A percentile compares a stretch with the other conserved stretches of the same genome.
These are phyloP conservation scores for Antigone vipio DNA, from an alignment of 2,113 vertebrate genomes.

Conservation along the genomic window DNA sequence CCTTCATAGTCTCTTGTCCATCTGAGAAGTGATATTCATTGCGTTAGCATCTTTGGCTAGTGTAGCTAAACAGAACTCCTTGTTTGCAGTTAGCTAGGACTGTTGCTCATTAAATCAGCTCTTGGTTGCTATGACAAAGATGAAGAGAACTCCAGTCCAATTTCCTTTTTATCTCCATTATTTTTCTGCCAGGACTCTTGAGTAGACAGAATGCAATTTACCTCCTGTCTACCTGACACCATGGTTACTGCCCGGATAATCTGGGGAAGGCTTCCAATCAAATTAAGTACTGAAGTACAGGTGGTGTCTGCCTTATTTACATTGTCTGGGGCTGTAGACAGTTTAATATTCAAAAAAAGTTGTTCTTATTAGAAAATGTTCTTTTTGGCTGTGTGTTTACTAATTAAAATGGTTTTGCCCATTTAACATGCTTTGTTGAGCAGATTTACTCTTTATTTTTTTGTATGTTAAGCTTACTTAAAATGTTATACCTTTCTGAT, in stretches of 20 bases:
- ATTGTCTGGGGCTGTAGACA: constrained; percentile 36
- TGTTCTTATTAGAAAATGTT: background rate
- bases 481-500: background rate
- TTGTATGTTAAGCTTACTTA: background rate
- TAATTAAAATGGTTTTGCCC: background rate
- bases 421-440: background rate
- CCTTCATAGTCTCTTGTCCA: background rate
- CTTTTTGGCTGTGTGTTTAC: background rate
- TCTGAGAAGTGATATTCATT: background rate
- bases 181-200: constrained; percentile 52
- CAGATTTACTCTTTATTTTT: background rate
- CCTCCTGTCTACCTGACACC: constrained; percentile 67
- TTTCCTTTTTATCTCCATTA: constrained; percentile 61
- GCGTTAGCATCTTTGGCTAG: constrained; percentile 25
- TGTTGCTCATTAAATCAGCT: constrained; percentile 55
- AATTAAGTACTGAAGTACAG: constrained; percentile 37
- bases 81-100: constrained; percentile 29
- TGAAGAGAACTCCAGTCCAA: constrained; percentile 44
- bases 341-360: constrained; percentile 14
- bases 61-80: constrained; percentile 18
- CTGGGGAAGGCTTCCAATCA: constrained; percentile 32
- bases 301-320: constrained; percentile 53
- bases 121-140: constrained; percentile 66
- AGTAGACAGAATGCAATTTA: constrained; percentile 48
- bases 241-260: constrained; percentile 52